A percentile compares a stretch with the other conserved stretches of the same genome.
Evolutionary conservation across 2,797 vertebrate species (phyloP).

Genomic region (Crocidura indochinensis): DNA sequence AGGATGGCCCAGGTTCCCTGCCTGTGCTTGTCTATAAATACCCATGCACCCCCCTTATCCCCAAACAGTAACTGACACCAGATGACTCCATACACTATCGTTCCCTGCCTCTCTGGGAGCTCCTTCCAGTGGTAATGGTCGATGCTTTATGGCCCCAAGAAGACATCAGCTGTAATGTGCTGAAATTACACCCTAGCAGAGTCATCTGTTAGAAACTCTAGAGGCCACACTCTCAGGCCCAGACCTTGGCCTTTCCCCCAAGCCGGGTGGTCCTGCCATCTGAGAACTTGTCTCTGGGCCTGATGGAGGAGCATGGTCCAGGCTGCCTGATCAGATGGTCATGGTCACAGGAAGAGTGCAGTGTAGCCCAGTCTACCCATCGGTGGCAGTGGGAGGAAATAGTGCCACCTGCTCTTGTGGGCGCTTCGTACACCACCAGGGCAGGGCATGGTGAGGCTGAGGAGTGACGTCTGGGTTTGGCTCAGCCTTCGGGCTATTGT

Average conservation of each 20-base stretch:
- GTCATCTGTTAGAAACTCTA: conserved; percentile 52
- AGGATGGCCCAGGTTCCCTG: no score
- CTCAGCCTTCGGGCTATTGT: neutral
- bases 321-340: neutral
- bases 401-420: no score
- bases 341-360: rapidly evolving
- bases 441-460: rapidly evolving
- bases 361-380: neutral
- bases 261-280: neutral
- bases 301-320: neutral
- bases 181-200: conserved; percentile 57
- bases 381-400: no score
- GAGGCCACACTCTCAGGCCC: neutral
- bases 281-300: neutral
- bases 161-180: conserved; percentile 46
- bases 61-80: conserved; percentile 84
- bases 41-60: conserved; percentile 16
- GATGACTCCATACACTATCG: conserved; percentile 80
- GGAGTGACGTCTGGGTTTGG: neutral
- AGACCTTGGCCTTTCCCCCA: neutral
- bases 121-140: conserved; percentile 84
- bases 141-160: conserved; percentile 80
- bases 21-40: neutral
- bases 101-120: conserved; percentile 85
- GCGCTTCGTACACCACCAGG: neutral